Conservation (phyloP, 1,140 invertebrate species). For the Psilanteris sp. region DNA sequence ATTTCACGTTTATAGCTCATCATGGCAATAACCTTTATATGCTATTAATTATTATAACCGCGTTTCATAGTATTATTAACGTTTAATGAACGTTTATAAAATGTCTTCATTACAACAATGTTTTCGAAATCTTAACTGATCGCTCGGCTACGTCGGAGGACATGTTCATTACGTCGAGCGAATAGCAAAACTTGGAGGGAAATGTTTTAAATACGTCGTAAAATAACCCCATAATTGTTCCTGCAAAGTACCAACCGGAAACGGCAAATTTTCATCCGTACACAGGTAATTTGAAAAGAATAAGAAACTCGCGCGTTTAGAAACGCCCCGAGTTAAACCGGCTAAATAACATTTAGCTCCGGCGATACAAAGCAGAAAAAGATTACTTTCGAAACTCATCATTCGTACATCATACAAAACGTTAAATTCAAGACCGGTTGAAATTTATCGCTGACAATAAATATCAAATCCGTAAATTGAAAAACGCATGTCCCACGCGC, state of each 20-base stretch:
- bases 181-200: too few relatives aligned
- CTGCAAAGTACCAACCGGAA: constrained; percentile 13
- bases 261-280: constrained; percentile 9
- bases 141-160: too few relatives aligned
- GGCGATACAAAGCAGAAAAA: background rate
- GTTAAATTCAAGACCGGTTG: too few relatives aligned
- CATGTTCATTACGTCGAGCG: too few relatives aligned
- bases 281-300: constrained; percentile 2
- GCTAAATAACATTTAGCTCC: constrained; percentile 7
- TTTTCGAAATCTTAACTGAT: constrained; percentile 17
- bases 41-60: too few relatives aligned
- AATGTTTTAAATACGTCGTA: constrained; percentile 29
- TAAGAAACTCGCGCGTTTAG: background rate
- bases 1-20: background rate
- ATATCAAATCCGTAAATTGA: constrained; percentile 6
- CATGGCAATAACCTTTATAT: too few relatives aligned
- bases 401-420: background rate
- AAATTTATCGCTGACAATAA: too few relatives aligned
- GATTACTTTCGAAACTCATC: constrained; percentile 3
- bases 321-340: constrained; percentile 3
- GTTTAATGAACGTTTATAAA: too few relatives aligned
- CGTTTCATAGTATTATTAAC: too few relatives aligned
- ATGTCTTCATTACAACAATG: too few relatives aligned
- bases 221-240: constrained; percentile 20
- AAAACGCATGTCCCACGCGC: constrained; percentile 3